These are phyloP conservation scores for Sinocyclocheilus grahami DNA, from an alignment of 2,113 vertebrate genomes.

Conservation along the genomic window DNA sequence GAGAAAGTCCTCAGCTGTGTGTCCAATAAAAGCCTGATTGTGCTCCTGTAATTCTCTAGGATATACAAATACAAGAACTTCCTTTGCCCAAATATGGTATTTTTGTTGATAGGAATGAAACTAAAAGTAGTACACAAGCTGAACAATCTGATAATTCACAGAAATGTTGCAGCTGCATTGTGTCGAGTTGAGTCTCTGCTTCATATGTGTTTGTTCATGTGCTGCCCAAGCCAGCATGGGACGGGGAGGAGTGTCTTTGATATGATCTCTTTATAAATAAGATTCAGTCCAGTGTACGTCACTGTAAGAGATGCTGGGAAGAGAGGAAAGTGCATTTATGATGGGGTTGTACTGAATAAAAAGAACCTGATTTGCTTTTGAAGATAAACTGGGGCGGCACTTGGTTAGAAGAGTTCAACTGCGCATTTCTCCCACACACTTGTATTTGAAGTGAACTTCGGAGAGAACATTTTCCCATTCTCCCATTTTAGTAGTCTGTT, in stretches of 20 bases:
- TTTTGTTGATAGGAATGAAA: neutral
- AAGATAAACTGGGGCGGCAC: constrained; percentile 42
- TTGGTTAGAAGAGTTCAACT: constrained; percentile 17
- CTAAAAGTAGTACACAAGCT: neutral
- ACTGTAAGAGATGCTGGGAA: neutral
- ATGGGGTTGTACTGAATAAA: constrained; percentile 37
- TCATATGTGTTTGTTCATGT: constrained; percentile 5
- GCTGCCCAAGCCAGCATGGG: constrained; percentile 5
- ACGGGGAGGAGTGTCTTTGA: neutral
- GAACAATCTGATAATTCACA: neutral
- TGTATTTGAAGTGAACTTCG: constrained; percentile 13
- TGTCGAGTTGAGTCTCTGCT: neutral
- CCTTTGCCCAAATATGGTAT: constrained; percentile 8
- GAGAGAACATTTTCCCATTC: neutral
- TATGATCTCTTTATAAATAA: constrained; percentile 1
- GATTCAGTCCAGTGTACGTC: neutral
- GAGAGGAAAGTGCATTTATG: constrained; percentile 18
- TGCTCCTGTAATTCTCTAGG: neutral
- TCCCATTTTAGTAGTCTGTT: neutral
- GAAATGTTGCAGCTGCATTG: neutral
- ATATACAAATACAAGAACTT: constrained; percentile 4
- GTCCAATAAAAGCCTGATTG: neutral
- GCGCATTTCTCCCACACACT: constrained; percentile 18
- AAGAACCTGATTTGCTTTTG: constrained; percentile 55
- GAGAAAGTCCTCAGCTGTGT: neutral